Conservation (phyloP, 1,140 invertebrate species). For the Drosophila athabasca region DNA sequence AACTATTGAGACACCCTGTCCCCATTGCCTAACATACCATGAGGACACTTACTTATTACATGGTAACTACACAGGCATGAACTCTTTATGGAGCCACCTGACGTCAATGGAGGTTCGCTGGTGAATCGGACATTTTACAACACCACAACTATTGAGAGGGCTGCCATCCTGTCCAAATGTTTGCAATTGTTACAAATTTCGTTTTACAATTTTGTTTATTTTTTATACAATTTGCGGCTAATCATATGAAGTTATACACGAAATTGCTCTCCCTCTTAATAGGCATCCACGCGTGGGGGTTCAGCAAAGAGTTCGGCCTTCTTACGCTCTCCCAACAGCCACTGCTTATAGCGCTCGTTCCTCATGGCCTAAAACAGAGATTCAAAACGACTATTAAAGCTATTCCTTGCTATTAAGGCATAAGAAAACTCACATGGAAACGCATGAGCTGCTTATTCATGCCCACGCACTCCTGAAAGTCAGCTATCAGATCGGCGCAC, state of each 20-base stretch:
- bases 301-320: slow-evolving; percentile 83
- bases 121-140: no score
- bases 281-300: slow-evolving; percentile 84
- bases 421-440: slow-evolving; percentile 82
- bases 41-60: no score
- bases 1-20: no score
- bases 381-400: slow-evolving; percentile 7
- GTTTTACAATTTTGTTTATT: slow-evolving; percentile 43
- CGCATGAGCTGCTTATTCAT: slow-evolving; percentile 86
- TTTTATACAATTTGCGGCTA: slow-evolving; percentile 63
- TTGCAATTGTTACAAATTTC: background rate
- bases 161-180: no score
- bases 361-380: slow-evolving; percentile 84
- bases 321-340: slow-evolving; percentile 83
- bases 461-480: slow-evolving; percentile 88
- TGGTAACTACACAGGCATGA: no score
- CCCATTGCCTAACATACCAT: no score
- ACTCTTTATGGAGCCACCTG: no score
- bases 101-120: no score
- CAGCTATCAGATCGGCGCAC: slow-evolving; percentile 86
- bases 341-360: slow-evolving; percentile 85
- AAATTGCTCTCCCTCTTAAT: slow-evolving; percentile 60
- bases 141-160: no score
- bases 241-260: slow-evolving; percentile 40
- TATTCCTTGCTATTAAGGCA: background rate